Evolutionary conservation across 1,140 invertebrate genomes (phyloP).

Genomic region (Manduca sexta): DNA sequence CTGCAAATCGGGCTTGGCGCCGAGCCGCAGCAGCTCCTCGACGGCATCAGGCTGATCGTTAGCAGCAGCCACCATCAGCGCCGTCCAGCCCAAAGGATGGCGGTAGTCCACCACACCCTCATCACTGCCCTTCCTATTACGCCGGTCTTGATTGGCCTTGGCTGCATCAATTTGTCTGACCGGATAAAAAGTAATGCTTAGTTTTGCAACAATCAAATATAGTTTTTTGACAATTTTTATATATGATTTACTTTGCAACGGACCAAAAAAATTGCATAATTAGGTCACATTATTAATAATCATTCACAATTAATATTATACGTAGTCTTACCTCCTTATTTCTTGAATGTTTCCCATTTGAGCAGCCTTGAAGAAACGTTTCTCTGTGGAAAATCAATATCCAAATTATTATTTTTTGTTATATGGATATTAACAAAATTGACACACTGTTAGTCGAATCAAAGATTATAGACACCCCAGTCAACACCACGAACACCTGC

Average conservation of each 20-base stretch:
- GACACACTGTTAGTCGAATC: too few species aligned
- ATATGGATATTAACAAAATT: too few species aligned
- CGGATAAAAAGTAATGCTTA: constrained; percentile 3
- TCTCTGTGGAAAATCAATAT: constrained; percentile 68
- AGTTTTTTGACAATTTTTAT: too few species aligned
- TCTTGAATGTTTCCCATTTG: constrained; percentile 77
- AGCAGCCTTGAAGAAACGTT: constrained; percentile 77
- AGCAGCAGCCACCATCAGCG: constrained; percentile 87
- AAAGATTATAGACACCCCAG: too few species aligned
- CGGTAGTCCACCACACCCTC: constrained; percentile 75
- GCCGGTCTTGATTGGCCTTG: background rate
- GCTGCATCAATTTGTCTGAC: constrained; percentile 32
- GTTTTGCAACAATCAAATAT: too few species aligned
- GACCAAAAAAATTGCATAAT: too few species aligned
- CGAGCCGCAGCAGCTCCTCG: constrained; percentile 79
- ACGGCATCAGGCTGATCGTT: constrained; percentile 81
- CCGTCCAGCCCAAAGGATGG: constrained; percentile 89
- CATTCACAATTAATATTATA: background rate
- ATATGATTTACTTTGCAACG: too few species aligned
- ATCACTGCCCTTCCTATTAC: constrained; percentile 18
- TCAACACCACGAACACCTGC: too few species aligned
- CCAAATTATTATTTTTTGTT: background rate
- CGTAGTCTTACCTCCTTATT: constrained; percentile 71
- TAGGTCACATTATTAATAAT: too few species aligned
- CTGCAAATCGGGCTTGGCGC: constrained; percentile 84